These are phyloP conservation scores for Greenwoodochromis staneri DNA, from an alignment of 2,113 vertebrate genomes.

Conservation along the genomic window DNA sequence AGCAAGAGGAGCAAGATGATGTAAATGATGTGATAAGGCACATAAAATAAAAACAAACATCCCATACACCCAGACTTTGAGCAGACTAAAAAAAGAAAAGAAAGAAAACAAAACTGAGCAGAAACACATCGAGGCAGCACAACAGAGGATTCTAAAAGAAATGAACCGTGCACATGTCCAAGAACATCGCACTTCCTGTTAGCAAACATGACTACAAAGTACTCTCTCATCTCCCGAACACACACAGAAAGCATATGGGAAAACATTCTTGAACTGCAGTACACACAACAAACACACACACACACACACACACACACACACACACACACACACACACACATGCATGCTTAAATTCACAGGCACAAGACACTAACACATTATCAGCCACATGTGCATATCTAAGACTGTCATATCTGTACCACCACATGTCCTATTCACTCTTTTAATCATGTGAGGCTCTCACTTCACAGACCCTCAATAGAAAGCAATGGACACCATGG, in stretches of 20 bases:
- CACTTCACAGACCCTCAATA: constrained; percentile 28
- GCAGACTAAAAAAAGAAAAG: background rate
- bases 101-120: background rate
- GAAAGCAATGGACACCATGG: background rate
- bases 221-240: constrained; percentile 30
- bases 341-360: background rate
- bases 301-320: background rate
- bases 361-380: constrained; percentile 9
- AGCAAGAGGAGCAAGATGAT: background rate
- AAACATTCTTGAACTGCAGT: constrained; percentile 21
- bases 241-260: constrained; percentile 50
- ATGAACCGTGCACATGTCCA: constrained; percentile 18
- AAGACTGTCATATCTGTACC: constrained; percentile 20
- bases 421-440: constrained; percentile 22
- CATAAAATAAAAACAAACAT: constrained; percentile 40
- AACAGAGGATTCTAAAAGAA: constrained; percentile 31
- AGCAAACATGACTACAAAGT: constrained; percentile 53
- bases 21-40: constrained; percentile 36
- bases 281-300: background rate
- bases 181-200: constrained; percentile 53
- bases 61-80: background rate
- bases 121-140: constrained; percentile 31
- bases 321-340: background rate
- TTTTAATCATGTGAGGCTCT: constrained; percentile 13
- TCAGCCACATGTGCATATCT: constrained; percentile 8